Evolutionary conservation across 1,140 invertebrate species (phyloP), one percentile per base, ranked within the genome.

Genomic region (Chironomus tepperi): DNA sequence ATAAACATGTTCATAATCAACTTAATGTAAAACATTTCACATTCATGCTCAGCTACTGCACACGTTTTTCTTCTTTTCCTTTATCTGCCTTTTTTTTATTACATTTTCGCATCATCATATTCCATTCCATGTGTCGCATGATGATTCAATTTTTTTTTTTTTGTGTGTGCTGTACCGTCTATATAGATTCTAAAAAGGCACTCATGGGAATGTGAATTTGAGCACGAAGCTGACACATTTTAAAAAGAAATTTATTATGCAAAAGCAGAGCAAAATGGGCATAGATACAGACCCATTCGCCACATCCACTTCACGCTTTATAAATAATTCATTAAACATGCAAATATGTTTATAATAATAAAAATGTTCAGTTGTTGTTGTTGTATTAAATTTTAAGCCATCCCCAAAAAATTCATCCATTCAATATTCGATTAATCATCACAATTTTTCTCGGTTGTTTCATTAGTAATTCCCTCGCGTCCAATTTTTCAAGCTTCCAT

Each of bases 361-460:
- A 10, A 47, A 47, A 7, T 47, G 15, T 47, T 47, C 15, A 3
- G 43, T 47, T 47, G 15, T 47, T 47, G 43, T 47, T 10, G 24
- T 34, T 57, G 9, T 57, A 57, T 57, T n/a, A n/a, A n/a, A 57
- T 3, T 57, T 57, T 57, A 57, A 57, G 9, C 47, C 47, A 57
- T 57, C 10, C 9, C n/a, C 64, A 8, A 67, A n/a, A n/a, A n/a
- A 67, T 67, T 67, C 18, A 12, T 34, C 24, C 24, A 34, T 34
- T 34, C 24, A 34, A 34, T 34, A 34, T 34, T 34, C 24, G 24
- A 34, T 34, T 34, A 34, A 34, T 34, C 24, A 57, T 57, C 57
- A 67, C 7, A 67, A 67, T 67, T 67, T 67, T 67, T 18, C n/a
- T 67, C 12, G 16, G 64, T 67, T 67, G 64, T 67, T 57, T 57